phyloP scores from a whole-genome alignment of 2,888 invertebrate genomes.

The Ariolimax columbianus region DNA sequence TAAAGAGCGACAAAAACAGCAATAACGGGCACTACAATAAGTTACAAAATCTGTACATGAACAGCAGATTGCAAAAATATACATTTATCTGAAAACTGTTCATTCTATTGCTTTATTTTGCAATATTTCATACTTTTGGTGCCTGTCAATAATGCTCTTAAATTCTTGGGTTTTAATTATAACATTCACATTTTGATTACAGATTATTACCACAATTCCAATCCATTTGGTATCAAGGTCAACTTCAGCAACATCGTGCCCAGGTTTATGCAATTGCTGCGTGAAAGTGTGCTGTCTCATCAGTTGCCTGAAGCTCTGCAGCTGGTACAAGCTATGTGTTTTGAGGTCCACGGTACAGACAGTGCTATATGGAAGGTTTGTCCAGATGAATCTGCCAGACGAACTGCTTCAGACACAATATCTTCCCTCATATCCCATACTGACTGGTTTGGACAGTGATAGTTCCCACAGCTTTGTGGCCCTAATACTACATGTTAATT shows the following conservation, averaged over 20 bases:
- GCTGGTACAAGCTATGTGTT: constrained; percentile 54
- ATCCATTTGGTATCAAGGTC: neutral
- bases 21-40: too few species aligned
- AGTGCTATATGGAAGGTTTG: constrained; percentile 62
- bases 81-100: too few species aligned
- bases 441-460: too few species aligned
- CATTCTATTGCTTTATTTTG: too few species aligned
- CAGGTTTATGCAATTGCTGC: constrained; percentile 51
- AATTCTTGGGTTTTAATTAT: neutral
- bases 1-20: too few species aligned
- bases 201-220: neutral
- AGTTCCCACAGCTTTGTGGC: too few species aligned
- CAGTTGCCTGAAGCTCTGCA: constrained; percentile 59
- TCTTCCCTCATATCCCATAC: too few species aligned
- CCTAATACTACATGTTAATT: too few species aligned
- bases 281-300: constrained; percentile 59
- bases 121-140: neutral
- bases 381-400: neutral
- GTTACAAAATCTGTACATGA: too few species aligned
- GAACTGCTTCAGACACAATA: neutral
- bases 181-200: neutral
- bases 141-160: neutral
- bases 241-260: constrained; percentile 44
- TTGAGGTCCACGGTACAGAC: constrained; percentile 52
- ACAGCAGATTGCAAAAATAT: too few species aligned